Base-by-base conservation (phyloP, 2,888 invertebrate genomes). In the Oscheius myriophilus region DNA sequence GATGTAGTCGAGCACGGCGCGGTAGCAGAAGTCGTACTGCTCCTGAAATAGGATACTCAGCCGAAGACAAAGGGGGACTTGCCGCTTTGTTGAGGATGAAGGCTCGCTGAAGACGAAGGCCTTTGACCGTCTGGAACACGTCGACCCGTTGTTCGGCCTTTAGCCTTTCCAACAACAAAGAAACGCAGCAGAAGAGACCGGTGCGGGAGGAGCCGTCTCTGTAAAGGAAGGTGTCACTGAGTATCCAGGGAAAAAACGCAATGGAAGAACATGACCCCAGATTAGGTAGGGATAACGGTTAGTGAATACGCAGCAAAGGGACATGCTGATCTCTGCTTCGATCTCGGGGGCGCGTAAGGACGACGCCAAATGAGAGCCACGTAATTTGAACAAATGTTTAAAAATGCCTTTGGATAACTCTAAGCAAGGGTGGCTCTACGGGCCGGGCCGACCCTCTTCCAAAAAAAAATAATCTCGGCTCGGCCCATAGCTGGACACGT, bases 21-120 rank as follows among this genome's bases (percentile, higher is more conserved):
- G 87, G 76, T 88, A 88, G 76, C 87, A 87, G 76, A 88, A 89
- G 57, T 86, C 80, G 81, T 87, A 89, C 78, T 89, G 88, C 66
- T 88, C 88, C 88, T 89, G 84, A 46, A 87, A 41, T 55, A 18
- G 12, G 23, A 43, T 57, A 57, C 18, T 25, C 41, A 16, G 42
- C 39, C 25, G 18, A 18, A 53, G 23, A 53, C 3, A 6, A 7
- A 53, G 16, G 23, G n/a, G 1, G 46, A 65, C 73, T 49, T 42
- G 75, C 75, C 41, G 78, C 69, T 23, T 66, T 57, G 18, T 71
- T 74, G 63, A 80, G 76, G 59, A 78, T 71, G 54, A 72, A 61
- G 21, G 76, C 67, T 25, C 77, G 62, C 12, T 75, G 75, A 18
- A 39, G 21, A 16, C 75, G 78, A 25, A 78, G 68, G 41, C 67